Percentiles rank a stretch among this genome's conserved stretches.
Conservation (phyloP, 2,113 vertebrate genomes). For the Brachionichthys hirsutus region DNA sequence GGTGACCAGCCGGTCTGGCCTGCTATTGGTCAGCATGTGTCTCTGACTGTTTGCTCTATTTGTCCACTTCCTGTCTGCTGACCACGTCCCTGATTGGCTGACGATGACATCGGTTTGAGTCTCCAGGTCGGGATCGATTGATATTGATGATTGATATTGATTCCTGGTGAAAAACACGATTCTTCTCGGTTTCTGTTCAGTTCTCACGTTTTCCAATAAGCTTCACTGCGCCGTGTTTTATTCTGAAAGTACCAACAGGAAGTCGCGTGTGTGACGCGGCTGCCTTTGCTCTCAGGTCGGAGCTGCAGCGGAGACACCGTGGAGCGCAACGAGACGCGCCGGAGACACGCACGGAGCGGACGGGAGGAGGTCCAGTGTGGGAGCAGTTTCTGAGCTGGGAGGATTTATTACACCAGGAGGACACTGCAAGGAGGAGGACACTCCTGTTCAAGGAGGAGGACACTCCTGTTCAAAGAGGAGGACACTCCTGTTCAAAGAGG, state of each 20-base stretch:
- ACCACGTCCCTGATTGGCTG: too few relatives aligned
- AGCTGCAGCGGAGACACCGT: conserved; percentile 60
- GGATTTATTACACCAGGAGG: too few relatives aligned
- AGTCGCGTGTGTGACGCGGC: background rate
- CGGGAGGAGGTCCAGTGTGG: conserved; percentile 25
- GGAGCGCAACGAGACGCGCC: conserved; percentile 65
- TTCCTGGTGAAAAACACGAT: too few relatives aligned
- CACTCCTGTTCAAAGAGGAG: conserved; percentile 8
- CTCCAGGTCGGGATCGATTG: too few relatives aligned
- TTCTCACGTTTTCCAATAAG: too few relatives aligned
- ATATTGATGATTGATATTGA: too few relatives aligned
- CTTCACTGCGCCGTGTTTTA: conserved; percentile 22
- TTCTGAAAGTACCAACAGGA: conserved; percentile 45
- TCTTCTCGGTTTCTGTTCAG: too few relatives aligned
- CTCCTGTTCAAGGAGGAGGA: background rate
- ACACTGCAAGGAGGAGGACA: background rate
- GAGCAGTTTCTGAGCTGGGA: conserved; percentile 28
- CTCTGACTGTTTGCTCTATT: too few relatives aligned
- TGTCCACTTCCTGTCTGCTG: too few relatives aligned
- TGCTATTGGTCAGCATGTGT: too few relatives aligned
- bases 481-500: background rate
- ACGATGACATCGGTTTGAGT: too few relatives aligned
- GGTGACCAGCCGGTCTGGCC: too few relatives aligned
- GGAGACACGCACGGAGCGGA: conserved; percentile 45
- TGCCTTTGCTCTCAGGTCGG: conserved; percentile 7